Evolutionary conservation across 2,113 vertebrate species (phyloP).

Genomic region (Accipiter virgatus): DNA sequence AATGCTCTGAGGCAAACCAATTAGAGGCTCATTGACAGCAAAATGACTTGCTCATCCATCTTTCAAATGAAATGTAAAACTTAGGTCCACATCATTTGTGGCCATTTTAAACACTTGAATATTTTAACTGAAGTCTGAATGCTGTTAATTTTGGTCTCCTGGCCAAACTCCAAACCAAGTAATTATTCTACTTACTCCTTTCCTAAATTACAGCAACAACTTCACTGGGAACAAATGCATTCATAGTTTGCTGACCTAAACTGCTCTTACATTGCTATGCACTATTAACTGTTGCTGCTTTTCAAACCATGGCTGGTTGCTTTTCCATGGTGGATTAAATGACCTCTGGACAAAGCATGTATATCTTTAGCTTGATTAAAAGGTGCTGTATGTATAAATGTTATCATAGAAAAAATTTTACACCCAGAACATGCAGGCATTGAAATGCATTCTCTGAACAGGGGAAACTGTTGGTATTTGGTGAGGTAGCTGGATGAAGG

Average conservation of each 20-base stretch:
- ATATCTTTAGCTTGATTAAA: neutral
- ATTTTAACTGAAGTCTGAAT: neutral
- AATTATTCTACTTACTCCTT: conserved; percentile 22
- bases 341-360: neutral
- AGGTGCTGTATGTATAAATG: neutral
- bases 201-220: neutral
- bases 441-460: neutral
- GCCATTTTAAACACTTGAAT: neutral
- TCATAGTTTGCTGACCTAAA: conserved; percentile 32
- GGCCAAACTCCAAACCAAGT: neutral
- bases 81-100: neutral
- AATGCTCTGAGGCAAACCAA: neutral
- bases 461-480: neutral
- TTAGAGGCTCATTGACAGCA: neutral
- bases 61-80: neutral
- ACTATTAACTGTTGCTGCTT: conserved; percentile 1
- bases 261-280: neutral
- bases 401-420: neutral
- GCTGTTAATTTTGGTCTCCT: conserved; percentile 12
- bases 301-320: neutral
- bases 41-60: conserved; percentile 1
- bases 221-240: conserved; percentile 14
- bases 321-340: neutral
- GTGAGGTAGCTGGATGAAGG: neutral
- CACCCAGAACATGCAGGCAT: neutral